These are phyloP conservation scores for Tineola bisselliella DNA, from an alignment of 2,888 invertebrate genomes.

Conservation along the genomic window DNA sequence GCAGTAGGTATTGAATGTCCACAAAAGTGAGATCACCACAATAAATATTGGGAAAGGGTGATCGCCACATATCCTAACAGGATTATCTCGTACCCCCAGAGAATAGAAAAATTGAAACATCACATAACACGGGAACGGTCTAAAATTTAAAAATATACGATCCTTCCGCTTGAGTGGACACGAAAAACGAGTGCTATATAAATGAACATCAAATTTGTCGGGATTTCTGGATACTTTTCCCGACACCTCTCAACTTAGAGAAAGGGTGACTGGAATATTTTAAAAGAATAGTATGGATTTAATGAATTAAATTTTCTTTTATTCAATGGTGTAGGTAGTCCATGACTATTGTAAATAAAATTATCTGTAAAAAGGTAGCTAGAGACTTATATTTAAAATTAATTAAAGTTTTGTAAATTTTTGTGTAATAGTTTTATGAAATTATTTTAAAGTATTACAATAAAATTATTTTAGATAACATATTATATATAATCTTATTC, in stretches of 20 bases:
- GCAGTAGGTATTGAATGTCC: not conserved
- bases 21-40: conserved; percentile 1
- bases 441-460: too few species aligned
- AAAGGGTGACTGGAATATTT: conserved; percentile 8
- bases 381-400: too few species aligned
- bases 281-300: conserved; percentile 12
- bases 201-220: conserved; percentile 45
- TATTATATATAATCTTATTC: too few species aligned
- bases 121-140: conserved; percentile 35
- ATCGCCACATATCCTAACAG: conserved; percentile 34
- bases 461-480: too few species aligned
- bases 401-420: too few species aligned
- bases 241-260: conserved; percentile 14
- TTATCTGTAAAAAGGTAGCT: too few species aligned
- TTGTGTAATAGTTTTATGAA: too few species aligned
- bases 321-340: too few species aligned
- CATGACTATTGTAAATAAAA: too few species aligned
- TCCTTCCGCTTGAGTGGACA: conserved; percentile 44
- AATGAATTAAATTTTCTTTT: not conserved
- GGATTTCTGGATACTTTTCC: conserved; percentile 26
- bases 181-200: conserved; percentile 33
- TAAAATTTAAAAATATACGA: conserved; percentile 60
- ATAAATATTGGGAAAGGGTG: conserved; percentile 9
- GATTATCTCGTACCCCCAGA: conserved; percentile 43
- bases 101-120: conserved; percentile 56